Evolutionary conservation across 92 coral and sea anemone genomes (phyloP), one percentile per base, ranked within the genome.

Genomic region (Zoanthus solanderi): DNA sequence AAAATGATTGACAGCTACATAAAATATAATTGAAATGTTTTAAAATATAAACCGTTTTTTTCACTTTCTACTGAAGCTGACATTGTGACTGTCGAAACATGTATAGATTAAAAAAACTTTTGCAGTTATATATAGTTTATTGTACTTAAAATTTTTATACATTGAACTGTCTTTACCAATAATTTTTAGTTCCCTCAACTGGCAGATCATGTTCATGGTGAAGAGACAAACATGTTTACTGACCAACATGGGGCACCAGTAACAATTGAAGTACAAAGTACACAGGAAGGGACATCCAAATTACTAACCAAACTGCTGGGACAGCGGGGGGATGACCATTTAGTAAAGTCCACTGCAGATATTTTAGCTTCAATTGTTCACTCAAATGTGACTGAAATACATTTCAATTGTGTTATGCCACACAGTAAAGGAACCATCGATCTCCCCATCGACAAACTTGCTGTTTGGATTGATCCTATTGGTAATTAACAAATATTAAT

Each of bases 391-490:
- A 48, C 37, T 63, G 7, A 2, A 1, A 54, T 74, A 58, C 87
- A 71, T 15, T 72, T 48, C 23, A 85, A 87, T 32, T 45, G 63
- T 44, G 71, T 12, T 37, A 76, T 17, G 61, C 52, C 71, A 14
- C 66, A 29, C 2, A 14, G 28, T 8, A 77, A 58, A 14, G 78
- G 71, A 10, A 34, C 87, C 50, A 84, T 74, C 14, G 91, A 83
- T 75, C 60, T 91, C 44, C 93, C 91, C 0, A 65, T 87, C 76
- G 86, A 85, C 45, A 83, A 89, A 47, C 42, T 90, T 77, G 96
- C 89, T 9, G 89, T 93, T 60, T 93, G 96, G 96, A 92, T 93
- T 72, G 96, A 93, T 87, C 96, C 96, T 7, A 93, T 93, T 15
- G 96, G 96, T 93, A 89, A 89, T 79, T 16, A n/a, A 5, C 18